phyloP scores from a whole-genome alignment of 2,888 invertebrate species.

The Matsumyia berberina region DNA sequence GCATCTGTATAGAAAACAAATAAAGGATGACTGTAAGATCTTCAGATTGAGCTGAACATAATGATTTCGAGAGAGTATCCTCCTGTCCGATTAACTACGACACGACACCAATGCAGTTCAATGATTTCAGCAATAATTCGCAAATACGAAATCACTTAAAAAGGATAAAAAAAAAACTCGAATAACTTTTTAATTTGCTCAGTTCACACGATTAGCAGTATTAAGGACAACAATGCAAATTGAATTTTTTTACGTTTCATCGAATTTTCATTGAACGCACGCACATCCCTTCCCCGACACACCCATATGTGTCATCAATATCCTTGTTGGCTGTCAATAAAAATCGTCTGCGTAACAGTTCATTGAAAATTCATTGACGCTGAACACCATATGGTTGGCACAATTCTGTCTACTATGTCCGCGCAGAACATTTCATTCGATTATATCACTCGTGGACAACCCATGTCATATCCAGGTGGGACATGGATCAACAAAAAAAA shows the following conservation, averaged over 20 bases:
- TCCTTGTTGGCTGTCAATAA: constrained; percentile 57
- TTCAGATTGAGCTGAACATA: no score
- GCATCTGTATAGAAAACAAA: no score
- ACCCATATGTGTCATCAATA: constrained; percentile 40
- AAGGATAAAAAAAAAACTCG: no score
- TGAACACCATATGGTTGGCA: constrained; percentile 53
- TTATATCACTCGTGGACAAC: constrained; percentile 21
- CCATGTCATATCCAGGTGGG: not conserved
- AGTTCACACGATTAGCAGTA: constrained; percentile 1
- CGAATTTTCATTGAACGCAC: constrained; percentile 11
- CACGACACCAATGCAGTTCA: no score
- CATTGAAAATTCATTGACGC: constrained; percentile 64
- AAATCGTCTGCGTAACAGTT: constrained; percentile 45
- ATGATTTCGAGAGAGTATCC: no score
- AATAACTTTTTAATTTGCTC: no score
- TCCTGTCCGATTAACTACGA: no score
- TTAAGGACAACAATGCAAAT: constrained; percentile 6
- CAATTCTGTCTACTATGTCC: not conserved
- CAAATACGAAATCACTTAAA: no score
- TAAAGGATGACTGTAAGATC: no score
- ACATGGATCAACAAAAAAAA: not conserved
- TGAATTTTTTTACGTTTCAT: constrained; percentile 1
- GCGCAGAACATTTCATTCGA: constrained; percentile 22
- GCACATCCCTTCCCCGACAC: constrained; percentile 18
- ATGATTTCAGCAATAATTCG: no score